Evolutionary conservation across 2,888 invertebrate genomes (phyloP), one percentile per base, ranked within the genome.

Genomic region (Dynastes tityus): DNA sequence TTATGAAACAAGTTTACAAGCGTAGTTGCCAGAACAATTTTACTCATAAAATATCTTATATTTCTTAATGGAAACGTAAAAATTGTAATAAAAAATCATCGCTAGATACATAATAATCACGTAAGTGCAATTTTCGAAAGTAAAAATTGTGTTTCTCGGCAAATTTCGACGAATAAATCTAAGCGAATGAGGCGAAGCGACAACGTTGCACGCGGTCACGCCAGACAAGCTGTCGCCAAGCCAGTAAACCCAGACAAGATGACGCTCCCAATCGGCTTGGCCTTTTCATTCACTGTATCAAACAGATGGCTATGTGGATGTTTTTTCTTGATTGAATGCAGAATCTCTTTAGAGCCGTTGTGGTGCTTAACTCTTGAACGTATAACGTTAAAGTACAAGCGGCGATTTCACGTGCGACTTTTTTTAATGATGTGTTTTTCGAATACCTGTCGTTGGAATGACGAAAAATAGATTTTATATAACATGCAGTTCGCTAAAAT

Each of bases 191-290:
- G 90, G 87, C 87, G 86, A 87, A 85, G 83, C 89, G 94, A 92
- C 94, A 94, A 93, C 95, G 89, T 82, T 87, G 94, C 91, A 87
- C 87, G 82, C 90, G 92, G 92, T 94, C 93, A 93, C 92, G 93
- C 95, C 95, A 96, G 96, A 96, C 96, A 95, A 94, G 95, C 95
- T 95, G 96, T 96, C 96, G 96, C 96, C 96, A 92, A 93, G 92
- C 93, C 92, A 91, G 93, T 91, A 92, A 92, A 91, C 92, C 94
- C 93, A 93, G 94, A 94, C 94, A 93, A 91, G 91, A 92, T 93
- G 94, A 93, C 94, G 93, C 92, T 92, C 89, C 81, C 82, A 80
- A 79, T 81, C 77, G 67, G 81, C 79, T 78, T 68, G 74, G 79
- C 77, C 79, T 81, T 83, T 82, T 82, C 82, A 82, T 82, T 84